Percentiles rank a stretch among this genome's conserved stretches.
These are phyloP conservation scores for Pseudomugil gertrudae DNA, from an alignment of 2,797 vertebrate genomes.

Conservation along the genomic window DNA sequence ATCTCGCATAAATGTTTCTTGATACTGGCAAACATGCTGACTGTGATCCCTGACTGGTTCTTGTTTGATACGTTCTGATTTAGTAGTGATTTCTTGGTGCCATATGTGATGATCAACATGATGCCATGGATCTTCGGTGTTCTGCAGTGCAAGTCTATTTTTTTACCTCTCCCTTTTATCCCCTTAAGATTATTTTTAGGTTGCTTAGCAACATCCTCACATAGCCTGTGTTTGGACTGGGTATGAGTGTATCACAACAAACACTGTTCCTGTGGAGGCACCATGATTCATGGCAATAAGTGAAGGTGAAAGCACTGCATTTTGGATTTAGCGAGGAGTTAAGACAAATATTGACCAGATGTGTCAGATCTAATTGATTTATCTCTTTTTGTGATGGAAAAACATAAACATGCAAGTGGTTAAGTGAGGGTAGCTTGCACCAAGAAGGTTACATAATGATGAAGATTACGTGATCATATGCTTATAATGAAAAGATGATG, in stretches of 20 bases:
- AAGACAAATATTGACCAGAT: background rate
- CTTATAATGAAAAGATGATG: background rate
- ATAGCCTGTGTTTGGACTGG: constrained; percentile 50
- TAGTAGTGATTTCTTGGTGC: constrained; percentile 26
- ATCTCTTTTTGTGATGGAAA: background rate
- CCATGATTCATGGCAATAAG: constrained; percentile 8
- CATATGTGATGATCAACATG: constrained; percentile 27
- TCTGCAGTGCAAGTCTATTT: constrained; percentile 51
- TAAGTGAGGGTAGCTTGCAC: background rate
- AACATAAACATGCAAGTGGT: background rate
- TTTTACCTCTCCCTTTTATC: constrained; percentile 50
- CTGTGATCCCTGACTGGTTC: constrained; percentile 12
- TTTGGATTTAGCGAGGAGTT: background rate
- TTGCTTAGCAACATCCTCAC: constrained; percentile 82
- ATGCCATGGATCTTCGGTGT: constrained; percentile 37
- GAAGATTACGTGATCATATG: background rate
- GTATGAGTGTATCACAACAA: constrained; percentile 54
- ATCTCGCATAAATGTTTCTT: constrained; percentile 26
- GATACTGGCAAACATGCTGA: constrained; percentile 5
- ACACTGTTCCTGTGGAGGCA: constrained; percentile 20
- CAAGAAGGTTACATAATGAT: constrained; percentile 6
- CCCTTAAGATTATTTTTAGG: constrained; percentile 81
- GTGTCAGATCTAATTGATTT: background rate
- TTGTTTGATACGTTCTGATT: constrained; percentile 18
- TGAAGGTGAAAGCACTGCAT: constrained; percentile 2